phyloP scores from a whole-genome alignment of 2,797 vertebrate genomes.

The Sparus aurata region DNA sequence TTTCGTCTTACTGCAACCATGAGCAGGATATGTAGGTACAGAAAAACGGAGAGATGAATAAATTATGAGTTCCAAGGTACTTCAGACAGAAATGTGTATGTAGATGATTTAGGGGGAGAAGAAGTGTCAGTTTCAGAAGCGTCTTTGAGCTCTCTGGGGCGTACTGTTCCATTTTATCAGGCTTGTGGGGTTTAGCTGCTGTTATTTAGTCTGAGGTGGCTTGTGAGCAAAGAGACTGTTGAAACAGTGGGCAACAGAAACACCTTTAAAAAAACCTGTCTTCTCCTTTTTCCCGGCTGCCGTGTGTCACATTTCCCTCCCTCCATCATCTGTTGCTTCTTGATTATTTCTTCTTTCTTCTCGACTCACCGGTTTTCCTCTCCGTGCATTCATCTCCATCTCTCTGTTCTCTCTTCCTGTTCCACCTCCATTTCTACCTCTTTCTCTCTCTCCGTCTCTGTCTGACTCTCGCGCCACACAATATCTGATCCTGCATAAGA shows the following conservation, averaged over 20 bases:
- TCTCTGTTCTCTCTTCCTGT: conserved; percentile 34
- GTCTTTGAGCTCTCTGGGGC: background rate
- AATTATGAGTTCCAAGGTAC: background rate
- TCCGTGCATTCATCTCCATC: conserved; percentile 23
- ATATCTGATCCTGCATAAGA: conserved; percentile 43
- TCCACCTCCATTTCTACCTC: conserved; percentile 13
- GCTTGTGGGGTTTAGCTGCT: conserved; percentile 1
- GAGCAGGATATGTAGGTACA: background rate
- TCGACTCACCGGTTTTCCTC: conserved; percentile 32
- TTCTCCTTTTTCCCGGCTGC: background rate
- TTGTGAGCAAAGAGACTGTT: conserved; percentile 13
- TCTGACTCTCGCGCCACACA: conserved; percentile 3
- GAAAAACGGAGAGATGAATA: background rate
- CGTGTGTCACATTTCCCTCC: background rate
- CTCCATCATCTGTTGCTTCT: background rate
- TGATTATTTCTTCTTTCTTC: conserved; percentile 21
- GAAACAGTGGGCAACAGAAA: background rate
- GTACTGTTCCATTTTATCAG: conserved; percentile 12
- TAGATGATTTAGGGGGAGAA: background rate
- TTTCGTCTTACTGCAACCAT: background rate
- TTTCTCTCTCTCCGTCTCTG: conserved; percentile 13
- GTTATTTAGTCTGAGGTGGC: conserved; percentile 17
- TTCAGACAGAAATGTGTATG: background rate
- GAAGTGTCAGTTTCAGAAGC: background rate
- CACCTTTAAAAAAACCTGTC: conserved; percentile 13